Evolutionary conservation across 2,888 invertebrate species (phyloP), one percentile per base, ranked within the genome.

Genomic region (Pseudeuparius sepicola): DNA sequence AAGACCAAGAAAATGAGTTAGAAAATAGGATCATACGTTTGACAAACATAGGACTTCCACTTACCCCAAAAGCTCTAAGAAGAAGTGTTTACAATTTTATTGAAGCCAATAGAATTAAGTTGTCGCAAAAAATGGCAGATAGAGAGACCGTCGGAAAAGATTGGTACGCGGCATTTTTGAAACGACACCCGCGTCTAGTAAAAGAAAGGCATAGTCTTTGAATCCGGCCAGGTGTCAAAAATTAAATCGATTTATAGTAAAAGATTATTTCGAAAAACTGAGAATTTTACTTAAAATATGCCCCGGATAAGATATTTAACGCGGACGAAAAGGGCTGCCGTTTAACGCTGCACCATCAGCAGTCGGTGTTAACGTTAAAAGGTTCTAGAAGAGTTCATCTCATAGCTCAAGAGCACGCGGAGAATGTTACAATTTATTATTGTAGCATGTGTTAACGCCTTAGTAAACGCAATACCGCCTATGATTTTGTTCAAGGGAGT

Each of bases 351-450:
- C 49, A 52, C 32, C 36, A 49, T 11, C 29, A n/a, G n/a, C n/a
- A n/a, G n/a, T n/a, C n/a, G n/a, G n/a, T n/a, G n/a, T 11, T 50
- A 11, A 46, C 48, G 4, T 10, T 36, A 42, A 50, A 47, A 43
- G 53, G 52, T 14, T 28, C 43, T 12, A 50, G 47, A 42, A 41
- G 47, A 23, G 49, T 54, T 10, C 51, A 53, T 36, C 18, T 53
- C 4, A 30, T 52, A 6, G 48, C 47, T 3, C 38, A 33, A 17
- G 55, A 56, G 35, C 54, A 57, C 39, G 54, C 41, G 12, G 51
- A 55, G 46, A 55, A 52, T 36, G 50, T 52, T 4, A 51, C 53
- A n/a, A 34, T n/a, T n/a, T n/a, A n/a, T n/a, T n/a, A n/a, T n/a
- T n/a, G 53, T 52, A 6, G 42, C 41, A 10, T 55, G 52, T 41